Evolutionary conservation across 1,140 invertebrate species (phyloP).

Genomic region (Phenacoccus solenopsis): DNA sequence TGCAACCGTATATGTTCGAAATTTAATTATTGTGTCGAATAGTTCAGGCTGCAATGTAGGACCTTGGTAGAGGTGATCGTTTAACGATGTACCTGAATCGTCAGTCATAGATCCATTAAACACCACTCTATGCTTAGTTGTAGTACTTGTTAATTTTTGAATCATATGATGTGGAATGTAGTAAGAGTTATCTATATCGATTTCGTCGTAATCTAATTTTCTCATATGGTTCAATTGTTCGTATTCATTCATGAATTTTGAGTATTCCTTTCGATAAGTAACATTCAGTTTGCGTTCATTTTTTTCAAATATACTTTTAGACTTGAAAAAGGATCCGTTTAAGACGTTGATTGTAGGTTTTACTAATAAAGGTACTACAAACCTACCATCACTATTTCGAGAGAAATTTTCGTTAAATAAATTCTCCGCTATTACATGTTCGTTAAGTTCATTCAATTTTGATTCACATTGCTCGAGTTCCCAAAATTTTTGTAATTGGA

Average conservation of each 20-base stretch:
- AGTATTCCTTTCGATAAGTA: too few relatives aligned
- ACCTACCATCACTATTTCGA: too few relatives aligned
- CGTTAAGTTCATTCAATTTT: too few relatives aligned
- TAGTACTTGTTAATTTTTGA: constrained; percentile 24
- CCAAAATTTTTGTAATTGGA: too few relatives aligned
- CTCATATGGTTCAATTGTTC: too few relatives aligned
- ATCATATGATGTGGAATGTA: constrained; percentile 22
- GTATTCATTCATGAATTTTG: too few relatives aligned
- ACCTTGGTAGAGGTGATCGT: constrained; percentile 26
- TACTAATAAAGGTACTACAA: not conserved
- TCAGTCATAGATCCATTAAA: constrained; percentile 31
- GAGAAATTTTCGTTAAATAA: too few relatives aligned
- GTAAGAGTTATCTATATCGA: too few relatives aligned
- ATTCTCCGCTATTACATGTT: too few relatives aligned
- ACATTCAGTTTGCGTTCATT: not conserved
- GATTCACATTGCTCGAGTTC: too few relatives aligned
- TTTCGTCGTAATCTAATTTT: too few relatives aligned
- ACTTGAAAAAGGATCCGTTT: not conserved
- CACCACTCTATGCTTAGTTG: constrained; percentile 30
- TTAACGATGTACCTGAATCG: constrained; percentile 27
- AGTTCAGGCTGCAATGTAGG: constrained; percentile 28
- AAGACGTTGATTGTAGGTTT: not conserved
- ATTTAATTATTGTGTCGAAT: constrained; percentile 26
- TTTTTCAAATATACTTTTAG: not conserved
- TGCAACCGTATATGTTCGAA: constrained; percentile 22